Conservation (phyloP, 1,140 invertebrate species). For the Drosophila guanche region DNA sequence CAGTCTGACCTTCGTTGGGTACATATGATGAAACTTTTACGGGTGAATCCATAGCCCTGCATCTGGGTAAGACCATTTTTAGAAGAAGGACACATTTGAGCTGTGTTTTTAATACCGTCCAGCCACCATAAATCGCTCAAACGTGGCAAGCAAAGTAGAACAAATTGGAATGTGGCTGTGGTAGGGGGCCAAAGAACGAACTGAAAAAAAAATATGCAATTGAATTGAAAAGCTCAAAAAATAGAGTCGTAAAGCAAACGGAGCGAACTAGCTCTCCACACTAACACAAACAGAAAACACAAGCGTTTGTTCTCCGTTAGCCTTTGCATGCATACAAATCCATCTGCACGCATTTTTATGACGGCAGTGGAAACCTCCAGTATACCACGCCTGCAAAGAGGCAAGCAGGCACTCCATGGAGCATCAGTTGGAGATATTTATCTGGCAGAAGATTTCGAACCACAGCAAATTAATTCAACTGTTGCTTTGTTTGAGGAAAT, state of each 20-base stretch:
- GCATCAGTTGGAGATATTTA: background rate
- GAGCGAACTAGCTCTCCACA: slow-evolving; percentile 31
- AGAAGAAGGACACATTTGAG: slow-evolving; percentile 25
- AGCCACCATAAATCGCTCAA: slow-evolving; percentile 74
- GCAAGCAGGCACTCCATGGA: background rate
- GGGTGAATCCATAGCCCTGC: slow-evolving; percentile 14
- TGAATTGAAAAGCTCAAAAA: slow-evolving; percentile 71
- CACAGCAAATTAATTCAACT: slow-evolving; percentile 9
- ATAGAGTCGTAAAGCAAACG: slow-evolving; percentile 77
- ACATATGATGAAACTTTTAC: slow-evolving; percentile 25
- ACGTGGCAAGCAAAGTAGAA: slow-evolving; percentile 73
- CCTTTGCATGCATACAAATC: slow-evolving; percentile 54
- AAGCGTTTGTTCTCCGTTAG: slow-evolving; percentile 25
- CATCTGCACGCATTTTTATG: slow-evolving; percentile 72
- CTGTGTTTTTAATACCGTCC: slow-evolving; percentile 31
- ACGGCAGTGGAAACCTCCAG: slow-evolving; percentile 21
- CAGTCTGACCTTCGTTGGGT: slow-evolving; percentile 24
- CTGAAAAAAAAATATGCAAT: slow-evolving; percentile 41
- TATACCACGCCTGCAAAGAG: slow-evolving; percentile 24
- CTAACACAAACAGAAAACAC: slow-evolving; percentile 9
- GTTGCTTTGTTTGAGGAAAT: background rate
- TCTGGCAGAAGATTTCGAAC: slow-evolving; percentile 4
- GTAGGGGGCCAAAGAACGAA: slow-evolving; percentile 18
- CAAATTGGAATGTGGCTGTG: slow-evolving; percentile 61
- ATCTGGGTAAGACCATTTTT: slow-evolving; percentile 58